These are phyloP conservation scores for Onychomys leucogaster DNA, from an alignment of 2,797 vertebrate genomes.

Conservation along the genomic window DNA sequence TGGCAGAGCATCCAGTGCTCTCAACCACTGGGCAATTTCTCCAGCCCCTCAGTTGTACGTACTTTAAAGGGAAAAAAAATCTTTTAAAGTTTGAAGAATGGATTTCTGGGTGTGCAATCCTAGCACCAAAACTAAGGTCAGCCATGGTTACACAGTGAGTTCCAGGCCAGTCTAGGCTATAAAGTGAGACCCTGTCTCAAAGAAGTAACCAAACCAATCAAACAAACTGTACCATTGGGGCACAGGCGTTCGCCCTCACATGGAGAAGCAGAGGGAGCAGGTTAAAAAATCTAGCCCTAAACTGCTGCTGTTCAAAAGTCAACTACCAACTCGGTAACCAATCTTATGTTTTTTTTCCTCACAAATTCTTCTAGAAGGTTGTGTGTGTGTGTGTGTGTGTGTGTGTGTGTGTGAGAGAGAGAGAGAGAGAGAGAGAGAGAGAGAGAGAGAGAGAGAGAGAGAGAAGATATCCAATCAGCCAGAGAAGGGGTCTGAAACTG, in stretches of 20 bases:
- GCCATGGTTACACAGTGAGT: background rate
- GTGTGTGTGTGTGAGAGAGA: no score
- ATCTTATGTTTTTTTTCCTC: background rate
- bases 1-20: background rate
- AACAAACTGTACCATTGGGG: background rate
- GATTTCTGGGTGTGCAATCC: background rate
- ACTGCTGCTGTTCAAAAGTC: background rate
- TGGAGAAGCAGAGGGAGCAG: background rate
- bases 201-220: background rate
- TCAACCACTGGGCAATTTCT: background rate
- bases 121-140: background rate
- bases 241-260: accelerated
- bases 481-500: background rate
- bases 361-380: background rate
- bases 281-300: background rate
- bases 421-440: no score
- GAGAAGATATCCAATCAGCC: no score
- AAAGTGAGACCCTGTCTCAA: background rate
- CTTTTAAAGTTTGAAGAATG: background rate
- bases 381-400: background rate
- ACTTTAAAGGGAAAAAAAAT: background rate
- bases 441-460: no score
- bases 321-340: background rate
- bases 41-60: background rate
- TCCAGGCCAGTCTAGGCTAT: background rate